Base-by-base conservation (phyloP, 2,888 invertebrate species). In the Lobophora halterata region DNA sequence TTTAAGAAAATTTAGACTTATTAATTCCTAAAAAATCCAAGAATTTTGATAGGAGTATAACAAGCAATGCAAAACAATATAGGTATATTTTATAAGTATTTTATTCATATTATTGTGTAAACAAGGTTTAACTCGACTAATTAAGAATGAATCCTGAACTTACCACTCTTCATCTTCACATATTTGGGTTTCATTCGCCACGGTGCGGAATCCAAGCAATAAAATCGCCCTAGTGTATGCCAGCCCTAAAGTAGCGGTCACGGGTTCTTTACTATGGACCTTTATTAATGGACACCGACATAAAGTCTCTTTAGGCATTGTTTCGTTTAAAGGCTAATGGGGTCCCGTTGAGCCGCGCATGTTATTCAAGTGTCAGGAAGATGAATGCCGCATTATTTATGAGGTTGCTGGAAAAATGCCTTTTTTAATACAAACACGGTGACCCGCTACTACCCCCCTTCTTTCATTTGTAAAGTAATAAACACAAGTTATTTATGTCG, bases 361-460 rank as follows among this genome's bases (percentile, higher is more conserved):
- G 75, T 78, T 80, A 80, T 81, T 79, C 78, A 80, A 75, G 77
- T 79, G 80, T 81, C 82, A 81, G 58, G 71, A 78, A 79, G 80
- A 82, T 80, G 74, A 80, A 81, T 82, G 79, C 70, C 71, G 62
- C 55, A 75, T 79, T 76, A 78, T 82, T 82, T 80, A 82, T 80
- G 79, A 65, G 70, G 61, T 65, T 59, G 55, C 52, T 63, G 59
- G 62, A 71, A 73, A 72, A 73, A 59, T 61, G 61, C 58, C 55
- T 66, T 61, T 55, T 71, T 65, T 66, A 60, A 65, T 64, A n/a
- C n/a, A n/a, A n/a, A 69, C 58, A 56, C 61, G 36, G 19, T n/a
- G 32, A 28, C 7, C n/a, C n/a, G n/a, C n/a, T n/a, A n/a, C 3
- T 24, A 42, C 42, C 19, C 14, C 21, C 10, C 29, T 2, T 7